phyloP scores from a whole-genome alignment of 1,140 invertebrate genomes.

The Anthonomus grandis region DNA sequence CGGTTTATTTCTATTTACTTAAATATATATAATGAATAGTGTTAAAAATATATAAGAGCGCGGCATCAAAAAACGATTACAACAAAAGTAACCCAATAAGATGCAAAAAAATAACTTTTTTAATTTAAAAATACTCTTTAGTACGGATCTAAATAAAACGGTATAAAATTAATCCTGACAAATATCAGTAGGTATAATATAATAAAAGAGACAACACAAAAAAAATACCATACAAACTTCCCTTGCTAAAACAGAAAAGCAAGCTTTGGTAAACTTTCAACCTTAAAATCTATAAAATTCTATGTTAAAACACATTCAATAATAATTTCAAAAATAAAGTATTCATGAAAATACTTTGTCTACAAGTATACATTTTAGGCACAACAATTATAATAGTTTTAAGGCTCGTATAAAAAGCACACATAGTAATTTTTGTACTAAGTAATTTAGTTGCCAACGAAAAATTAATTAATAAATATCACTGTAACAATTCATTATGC shows the following conservation, averaged over 20 bases:
- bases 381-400: not conserved
- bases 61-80: constrained; percentile 27
- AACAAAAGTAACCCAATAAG: constrained; percentile 30
- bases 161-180: not conserved
- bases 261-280: too few species aligned
- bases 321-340: constrained; percentile 1
- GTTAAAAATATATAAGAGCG: constrained; percentile 26
- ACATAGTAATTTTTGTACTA: constrained; percentile 36
- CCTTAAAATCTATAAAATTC: not conserved
- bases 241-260: too few species aligned
- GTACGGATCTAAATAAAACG: constrained; percentile 1
- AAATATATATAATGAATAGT: constrained; percentile 21
- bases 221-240: too few species aligned
- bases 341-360: not conserved
- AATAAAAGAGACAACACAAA: not conserved
- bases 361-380: not conserved
- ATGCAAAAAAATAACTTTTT: too few species aligned
- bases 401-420: constrained; percentile 29
- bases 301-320: constrained; percentile 23
- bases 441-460: constrained; percentile 39
- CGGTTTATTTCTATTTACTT: constrained; percentile 27
- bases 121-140: too few species aligned
- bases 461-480: constrained; percentile 30
- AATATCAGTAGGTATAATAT: not conserved
- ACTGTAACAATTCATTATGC: constrained; percentile 16